Evolutionary conservation across 2,113 vertebrate species (phyloP).

Genomic region (Peromyscus leucopus): DNA sequence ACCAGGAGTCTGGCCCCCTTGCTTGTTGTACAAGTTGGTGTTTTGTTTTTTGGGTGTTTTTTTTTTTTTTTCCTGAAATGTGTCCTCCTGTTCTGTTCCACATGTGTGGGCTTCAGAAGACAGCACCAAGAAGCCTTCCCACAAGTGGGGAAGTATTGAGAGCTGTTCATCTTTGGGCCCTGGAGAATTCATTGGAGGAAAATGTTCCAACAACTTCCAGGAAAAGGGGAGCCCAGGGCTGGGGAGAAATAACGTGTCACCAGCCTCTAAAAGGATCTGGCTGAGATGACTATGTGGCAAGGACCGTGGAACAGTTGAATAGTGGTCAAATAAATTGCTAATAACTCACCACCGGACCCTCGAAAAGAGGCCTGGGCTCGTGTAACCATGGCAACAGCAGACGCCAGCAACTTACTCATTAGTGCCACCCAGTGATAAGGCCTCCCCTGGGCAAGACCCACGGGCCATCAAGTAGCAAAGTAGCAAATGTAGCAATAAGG

Average conservation of each 20-base stretch:
- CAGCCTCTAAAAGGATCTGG: slow-evolving; percentile 57
- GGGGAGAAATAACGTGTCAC: neutral
- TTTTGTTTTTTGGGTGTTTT: neutral
- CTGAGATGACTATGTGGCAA: slow-evolving; percentile 3
- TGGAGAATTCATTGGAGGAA: neutral
- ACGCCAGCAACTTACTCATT: slow-evolving; percentile 73
- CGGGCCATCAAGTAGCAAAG: slow-evolving; percentile 78
- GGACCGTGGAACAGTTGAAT: neutral
- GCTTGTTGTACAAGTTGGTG: slow-evolving; percentile 3
- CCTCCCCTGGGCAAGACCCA: slow-evolving; percentile 58
- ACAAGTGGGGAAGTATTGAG: neutral
- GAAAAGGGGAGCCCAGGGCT: neutral
- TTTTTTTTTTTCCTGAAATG: neutral
- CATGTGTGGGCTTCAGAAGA: slow-evolving; percentile 62
- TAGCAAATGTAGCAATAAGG: slow-evolving; percentile 87
- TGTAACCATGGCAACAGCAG: slow-evolving; percentile 75
- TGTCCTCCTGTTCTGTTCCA: slow-evolving; percentile 40
- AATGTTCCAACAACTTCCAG: neutral
- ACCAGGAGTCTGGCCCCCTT: slow-evolving; percentile 72
- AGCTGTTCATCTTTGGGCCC: slow-evolving; percentile 1
- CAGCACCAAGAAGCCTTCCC: slow-evolving; percentile 54
- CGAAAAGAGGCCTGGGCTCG: slow-evolving; percentile 55
- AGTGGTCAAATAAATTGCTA: slow-evolving; percentile 66
- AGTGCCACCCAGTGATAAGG: slow-evolving; percentile 73
- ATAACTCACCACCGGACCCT: slow-evolving; percentile 55